Percentiles rank a stretch among this genome's conserved stretches.
Conservation (phyloP, 2,888 invertebrate species). For the Philonicus albiceps region DNA sequence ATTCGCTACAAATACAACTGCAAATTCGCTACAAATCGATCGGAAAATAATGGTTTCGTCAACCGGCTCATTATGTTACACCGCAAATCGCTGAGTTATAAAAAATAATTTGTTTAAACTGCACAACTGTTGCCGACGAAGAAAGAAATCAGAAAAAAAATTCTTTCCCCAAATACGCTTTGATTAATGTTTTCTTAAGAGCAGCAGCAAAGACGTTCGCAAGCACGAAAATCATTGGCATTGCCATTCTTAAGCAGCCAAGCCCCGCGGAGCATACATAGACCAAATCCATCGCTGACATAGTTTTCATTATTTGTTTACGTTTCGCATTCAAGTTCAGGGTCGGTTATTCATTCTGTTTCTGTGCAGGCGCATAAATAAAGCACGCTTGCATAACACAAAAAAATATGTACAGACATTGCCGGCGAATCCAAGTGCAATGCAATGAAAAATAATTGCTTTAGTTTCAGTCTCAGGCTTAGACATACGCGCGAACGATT, state of each 20-base stretch:
- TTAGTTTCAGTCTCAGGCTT: neutral
- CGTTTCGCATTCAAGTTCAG: constrained; percentile 52
- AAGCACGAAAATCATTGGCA: constrained; percentile 24
- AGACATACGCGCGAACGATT: neutral
- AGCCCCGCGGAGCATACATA: neutral
- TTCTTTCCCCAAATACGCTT: neutral
- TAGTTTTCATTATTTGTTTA: constrained; percentile 51
- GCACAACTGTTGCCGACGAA: neutral
- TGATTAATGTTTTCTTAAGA: constrained; percentile 18
- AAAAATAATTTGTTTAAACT: neutral
- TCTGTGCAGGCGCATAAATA: constrained; percentile 41
- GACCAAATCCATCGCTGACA: constrained; percentile 48
- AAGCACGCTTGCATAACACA: constrained; percentile 10
- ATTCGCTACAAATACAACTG: neutral
- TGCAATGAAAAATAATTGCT: constrained; percentile 22
- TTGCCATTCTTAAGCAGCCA: neutral
- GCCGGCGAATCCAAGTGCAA: constrained; percentile 25
- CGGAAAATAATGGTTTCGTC: neutral
- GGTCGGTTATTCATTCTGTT: constrained; percentile 51
- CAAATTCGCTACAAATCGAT: neutral
- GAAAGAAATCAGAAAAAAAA: neutral
- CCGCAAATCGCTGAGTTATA: neutral
- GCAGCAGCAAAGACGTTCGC: neutral
- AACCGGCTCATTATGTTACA: neutral
- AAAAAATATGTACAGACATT: constrained; percentile 23